Base-by-base conservation (phyloP, 2,113 vertebrate genomes). In the Lontra canadensis region DNA sequence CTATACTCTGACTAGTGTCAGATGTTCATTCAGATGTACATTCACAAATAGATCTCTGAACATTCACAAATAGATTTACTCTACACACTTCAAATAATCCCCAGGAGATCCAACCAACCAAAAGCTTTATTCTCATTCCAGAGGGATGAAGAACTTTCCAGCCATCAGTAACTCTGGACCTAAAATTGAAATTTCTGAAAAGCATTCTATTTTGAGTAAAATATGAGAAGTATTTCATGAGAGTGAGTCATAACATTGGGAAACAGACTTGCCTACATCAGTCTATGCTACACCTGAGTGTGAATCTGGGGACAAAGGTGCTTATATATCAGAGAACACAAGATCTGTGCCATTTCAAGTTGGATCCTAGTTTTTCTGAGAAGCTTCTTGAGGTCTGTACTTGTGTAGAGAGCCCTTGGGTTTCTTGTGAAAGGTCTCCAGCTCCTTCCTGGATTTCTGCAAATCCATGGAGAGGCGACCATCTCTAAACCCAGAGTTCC, bases 321-420 rank as follows among this genome's bases (percentile, higher is more conserved):
- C n/a, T 71, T 44, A 20, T 7, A 36, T 0, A 36, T n/a, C 52
- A 34, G 14, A 59, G 6, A 93, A 6, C 8, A 69, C 4, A 55
- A 52, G 12, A 9, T 92, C 6, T 61, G 44, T 44, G 18, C 15
- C 14, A 57, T 18, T 21, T 57, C 18, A 31, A 80, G 10, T 57
- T 69, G 11, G 59, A 29, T 9, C 29, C 26, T 81, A 14, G 14
- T 26, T 95, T 85, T 76, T 10, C 69, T 26, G 15, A 87, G 47
- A 94, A 9, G 9, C 31, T 86, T 55, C 7, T 42, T 94, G 47
- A n/a, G 47, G 7, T 44, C 85, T 42, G 13, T 36, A 20, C 17
- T 67, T 78, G 18, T 7, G 4, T 0, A 8, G 4, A 47, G 1
- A 1, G 3, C 13, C 1, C 21, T 3, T 71, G 73, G 20, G 42